These are phyloP conservation scores for Formica exsecta DNA, from an alignment of 1,140 invertebrate species.

Conservation along the genomic window DNA sequence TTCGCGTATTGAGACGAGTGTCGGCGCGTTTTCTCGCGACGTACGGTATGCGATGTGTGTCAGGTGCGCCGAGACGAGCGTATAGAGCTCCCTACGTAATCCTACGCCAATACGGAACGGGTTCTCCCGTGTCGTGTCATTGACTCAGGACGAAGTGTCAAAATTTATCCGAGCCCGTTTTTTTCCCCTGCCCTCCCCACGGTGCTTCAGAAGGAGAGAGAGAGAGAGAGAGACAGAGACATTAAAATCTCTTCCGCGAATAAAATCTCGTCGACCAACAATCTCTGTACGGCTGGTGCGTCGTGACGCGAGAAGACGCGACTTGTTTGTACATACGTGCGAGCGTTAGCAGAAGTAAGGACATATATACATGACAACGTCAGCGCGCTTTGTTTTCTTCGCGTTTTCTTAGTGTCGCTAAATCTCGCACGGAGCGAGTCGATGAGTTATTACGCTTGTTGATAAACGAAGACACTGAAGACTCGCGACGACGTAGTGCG, in stretches of 20 bases:
- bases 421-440: background rate
- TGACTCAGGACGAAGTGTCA: slow-evolving; percentile 75
- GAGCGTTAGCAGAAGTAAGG: background rate
- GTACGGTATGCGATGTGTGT: slow-evolving; percentile 33
- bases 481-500: background rate
- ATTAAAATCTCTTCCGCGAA: background rate
- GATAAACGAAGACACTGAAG: background rate
- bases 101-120: background rate
- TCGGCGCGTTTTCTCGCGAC: slow-evolving; percentile 27
- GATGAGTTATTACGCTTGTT: background rate
- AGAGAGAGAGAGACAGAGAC: background rate
- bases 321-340: background rate
- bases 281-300: too few relatives aligned
- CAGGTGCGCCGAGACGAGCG: background rate
- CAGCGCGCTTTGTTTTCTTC: slow-evolving; percentile 27
- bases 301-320: background rate
- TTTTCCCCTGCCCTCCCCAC: too few relatives aligned
- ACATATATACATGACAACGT: background rate
- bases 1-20: slow-evolving; percentile 42
- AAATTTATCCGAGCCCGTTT: slow-evolving; percentile 58
- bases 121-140: slow-evolving; percentile 70
- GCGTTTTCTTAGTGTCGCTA: background rate
- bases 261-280: too few relatives aligned
- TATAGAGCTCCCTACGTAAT: background rate
- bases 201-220: too few relatives aligned